Base-by-base conservation (phyloP, 2,888 invertebrate genomes). In the Amiota communis region DNA sequence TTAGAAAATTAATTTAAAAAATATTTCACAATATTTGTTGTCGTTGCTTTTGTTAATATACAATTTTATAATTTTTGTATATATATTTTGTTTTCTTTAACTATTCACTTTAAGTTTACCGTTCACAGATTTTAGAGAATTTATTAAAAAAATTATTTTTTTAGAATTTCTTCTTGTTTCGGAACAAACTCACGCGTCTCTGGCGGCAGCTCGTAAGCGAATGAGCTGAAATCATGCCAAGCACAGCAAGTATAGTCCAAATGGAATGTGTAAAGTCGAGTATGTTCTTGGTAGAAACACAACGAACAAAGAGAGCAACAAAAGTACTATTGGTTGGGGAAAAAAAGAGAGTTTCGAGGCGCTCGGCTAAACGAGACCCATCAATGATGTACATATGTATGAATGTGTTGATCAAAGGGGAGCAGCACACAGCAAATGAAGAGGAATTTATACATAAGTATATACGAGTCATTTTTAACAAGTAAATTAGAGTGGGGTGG, bases 131-230 rank as follows among this genome's bases (percentile, higher is more conserved):
- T 17, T 15, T 4, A 59, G 20, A 17, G 17, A 20, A 59, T 57
- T 57, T 17, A 59, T 17, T 12, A 20, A 59, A 20, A 20, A 17
- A 59, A 17, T 59, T 4, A 17, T 20, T 36, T 53, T n/a, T 51
- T 36, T n/a, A 75, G 81, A 83, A 53, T 48, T 20, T 51, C 49
- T 51, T 36, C 3, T n/a, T 12, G 6, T 36, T 36, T 36, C 36
- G 36, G 13, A 47, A n/a, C 46, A 48, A 36, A 51, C 86, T 81
- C 87, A 86, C 82, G 81, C 83, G 77, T 81, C 87, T 84, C 87
- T 85, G 87, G 83, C 86, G 86, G 84, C 86, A 80, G 83, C 87
- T 84, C 79, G 73, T 80, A 80, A 83, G 80, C 83, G 87, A 84
- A 84, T 84, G 87, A 86, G 74, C 73, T 65, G 47, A 59, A 59